Percentiles rank a stretch among this genome's conserved stretches.
Conservation (phyloP, 2,888 invertebrate species). For the Megamerina dolium region DNA sequence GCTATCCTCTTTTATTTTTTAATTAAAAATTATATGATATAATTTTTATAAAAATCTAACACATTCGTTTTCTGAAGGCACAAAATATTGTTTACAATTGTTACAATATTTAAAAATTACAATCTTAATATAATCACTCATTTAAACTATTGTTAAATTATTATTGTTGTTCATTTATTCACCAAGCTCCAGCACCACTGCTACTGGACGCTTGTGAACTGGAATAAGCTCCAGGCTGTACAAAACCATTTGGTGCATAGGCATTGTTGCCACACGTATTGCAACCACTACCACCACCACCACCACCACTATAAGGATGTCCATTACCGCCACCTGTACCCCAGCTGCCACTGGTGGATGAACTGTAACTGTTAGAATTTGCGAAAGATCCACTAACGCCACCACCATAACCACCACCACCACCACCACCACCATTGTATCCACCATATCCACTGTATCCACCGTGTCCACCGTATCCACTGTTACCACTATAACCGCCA, state of each 20-base stretch:
- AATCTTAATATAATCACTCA: too few species aligned
- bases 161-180: neutral
- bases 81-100: too few species aligned
- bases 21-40: too few species aligned
- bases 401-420: constrained; percentile 35
- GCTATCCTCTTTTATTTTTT: too few species aligned
- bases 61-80: too few species aligned
- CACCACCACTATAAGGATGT: constrained; percentile 1
- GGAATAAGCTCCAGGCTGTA: constrained; percentile 1
- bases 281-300: constrained; percentile 1
- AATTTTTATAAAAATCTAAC: too few species aligned
- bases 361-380: constrained; percentile 26
- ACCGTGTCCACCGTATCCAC: too few species aligned
- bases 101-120: too few species aligned
- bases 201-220: constrained; percentile 10
- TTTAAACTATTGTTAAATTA: neutral
- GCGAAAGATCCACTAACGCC: constrained; percentile 28
- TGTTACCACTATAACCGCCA: constrained; percentile 55
- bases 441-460: constrained; percentile 35
- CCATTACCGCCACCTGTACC: constrained; percentile 28
- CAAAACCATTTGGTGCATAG: constrained; percentile 4
- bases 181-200: constrained; percentile 11
- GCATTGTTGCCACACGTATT: constrained; percentile 4
- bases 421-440: constrained; percentile 34
- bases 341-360: constrained; percentile 29